Evolutionary conservation across 1,140 invertebrate genomes (phyloP).

Genomic region (Leptopilina clavipes): DNA sequence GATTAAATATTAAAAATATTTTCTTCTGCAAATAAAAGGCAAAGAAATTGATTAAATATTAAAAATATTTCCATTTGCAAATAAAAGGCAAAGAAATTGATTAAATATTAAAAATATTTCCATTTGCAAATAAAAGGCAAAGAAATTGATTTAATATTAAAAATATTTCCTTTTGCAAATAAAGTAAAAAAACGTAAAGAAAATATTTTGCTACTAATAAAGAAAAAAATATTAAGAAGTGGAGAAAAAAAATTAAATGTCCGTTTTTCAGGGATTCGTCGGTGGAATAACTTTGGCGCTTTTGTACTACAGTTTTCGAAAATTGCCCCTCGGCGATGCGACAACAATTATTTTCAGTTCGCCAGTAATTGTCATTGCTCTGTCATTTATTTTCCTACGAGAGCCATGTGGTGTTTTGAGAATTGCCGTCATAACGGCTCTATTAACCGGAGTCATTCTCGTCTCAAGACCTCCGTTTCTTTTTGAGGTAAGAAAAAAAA

Average conservation of each 20-base stretch:
- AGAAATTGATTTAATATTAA: no score
- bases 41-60: no score
- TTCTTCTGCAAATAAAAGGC: no score
- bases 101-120: no score
- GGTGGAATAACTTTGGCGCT: constrained; percentile 74
- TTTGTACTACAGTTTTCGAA: constrained; percentile 76
- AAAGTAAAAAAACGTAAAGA: background rate
- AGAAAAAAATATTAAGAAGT: no score
- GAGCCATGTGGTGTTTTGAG: constrained; percentile 77
- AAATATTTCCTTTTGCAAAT: no score
- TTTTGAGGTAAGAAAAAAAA: constrained; percentile 67
- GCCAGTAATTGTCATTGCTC: constrained; percentile 76
- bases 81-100: no score
- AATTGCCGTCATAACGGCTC: constrained; percentile 72
- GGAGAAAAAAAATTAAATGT: background rate
- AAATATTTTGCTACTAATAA: no score
- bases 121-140: no score
- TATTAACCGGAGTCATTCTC: constrained; percentile 75
- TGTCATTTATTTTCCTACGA: constrained; percentile 76
- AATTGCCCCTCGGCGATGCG: constrained; percentile 77
- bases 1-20: no score
- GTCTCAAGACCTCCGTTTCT: constrained; percentile 76
- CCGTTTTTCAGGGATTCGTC: constrained; percentile 70
- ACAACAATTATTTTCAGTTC: constrained; percentile 79
- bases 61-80: no score